phyloP scores from a whole-genome alignment of 2,797 vertebrate species.

The Epinephelus malabaricus region DNA sequence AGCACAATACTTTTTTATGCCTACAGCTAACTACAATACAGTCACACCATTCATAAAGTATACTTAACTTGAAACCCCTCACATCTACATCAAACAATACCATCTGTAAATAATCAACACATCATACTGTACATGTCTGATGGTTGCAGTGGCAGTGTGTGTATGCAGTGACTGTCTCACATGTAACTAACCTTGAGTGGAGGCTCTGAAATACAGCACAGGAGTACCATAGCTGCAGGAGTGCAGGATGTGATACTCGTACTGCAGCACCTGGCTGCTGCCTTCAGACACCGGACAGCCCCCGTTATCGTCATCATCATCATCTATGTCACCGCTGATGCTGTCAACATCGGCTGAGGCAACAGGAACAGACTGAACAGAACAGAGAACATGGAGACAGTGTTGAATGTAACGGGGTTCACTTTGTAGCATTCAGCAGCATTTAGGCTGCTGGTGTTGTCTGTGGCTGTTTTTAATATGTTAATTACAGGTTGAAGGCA shows the following conservation, averaged over 20 bases:
- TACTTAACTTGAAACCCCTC: background rate
- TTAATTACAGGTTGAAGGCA: background rate
- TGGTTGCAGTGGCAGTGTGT: background rate
- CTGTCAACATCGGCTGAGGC: background rate
- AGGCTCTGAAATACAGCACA: slow-evolving; percentile 94
- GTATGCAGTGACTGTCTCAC: background rate
- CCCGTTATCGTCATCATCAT: slow-evolving; percentile 22
- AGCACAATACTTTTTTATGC: background rate
- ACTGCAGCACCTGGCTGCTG: slow-evolving; percentile 68
- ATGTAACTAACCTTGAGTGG: slow-evolving; percentile 87
- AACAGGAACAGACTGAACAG: slow-evolving; percentile 32
- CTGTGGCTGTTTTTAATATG: too few relatives aligned
- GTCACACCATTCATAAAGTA: background rate
- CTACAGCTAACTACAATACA: background rate
- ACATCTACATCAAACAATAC: background rate
- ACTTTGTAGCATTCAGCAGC: too few relatives aligned
- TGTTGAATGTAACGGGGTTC: background rate
- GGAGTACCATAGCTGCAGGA: slow-evolving; percentile 93
- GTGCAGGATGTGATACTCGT: slow-evolving; percentile 93
- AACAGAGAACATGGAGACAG: background rate
- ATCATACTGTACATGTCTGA: background rate
- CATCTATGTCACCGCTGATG: background rate
- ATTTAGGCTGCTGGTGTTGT: too few relatives aligned
- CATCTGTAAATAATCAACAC: background rate
- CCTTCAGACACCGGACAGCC: background rate